phyloP scores from a whole-genome alignment of 2,888 invertebrate genomes.

The Eupeodes latifasciatus region DNA sequence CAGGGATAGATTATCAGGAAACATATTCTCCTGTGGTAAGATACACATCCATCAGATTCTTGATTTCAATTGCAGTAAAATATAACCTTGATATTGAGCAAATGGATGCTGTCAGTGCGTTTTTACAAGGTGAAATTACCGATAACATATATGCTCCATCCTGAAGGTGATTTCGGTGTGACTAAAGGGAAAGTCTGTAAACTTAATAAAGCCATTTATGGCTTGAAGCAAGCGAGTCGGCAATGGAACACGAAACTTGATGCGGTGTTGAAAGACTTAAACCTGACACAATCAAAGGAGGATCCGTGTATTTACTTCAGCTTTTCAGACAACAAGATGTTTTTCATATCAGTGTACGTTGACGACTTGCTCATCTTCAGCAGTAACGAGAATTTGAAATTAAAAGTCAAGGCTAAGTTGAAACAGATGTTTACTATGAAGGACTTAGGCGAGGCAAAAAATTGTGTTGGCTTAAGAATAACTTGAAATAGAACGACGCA shows the following conservation, averaged over 20 bases:
- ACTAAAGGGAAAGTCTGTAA: background rate
- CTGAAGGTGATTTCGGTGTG: background rate
- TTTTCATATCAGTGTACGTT: background rate
- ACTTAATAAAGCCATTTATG: conserved; percentile 9
- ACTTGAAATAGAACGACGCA: background rate
- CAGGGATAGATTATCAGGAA: conserved; percentile 66
- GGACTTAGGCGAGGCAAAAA: background rate
- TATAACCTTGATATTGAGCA: too few relatives aligned
- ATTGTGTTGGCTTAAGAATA: background rate
- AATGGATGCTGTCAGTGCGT: too few relatives aligned
- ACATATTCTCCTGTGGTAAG: conserved; percentile 68
- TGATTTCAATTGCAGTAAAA: too few relatives aligned
- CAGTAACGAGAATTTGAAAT: conserved; percentile 3
- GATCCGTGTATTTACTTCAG: background rate
- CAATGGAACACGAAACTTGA: conserved; percentile 1
- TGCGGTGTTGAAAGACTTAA: background rate
- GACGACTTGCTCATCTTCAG: background rate
- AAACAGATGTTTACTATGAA: conserved; percentile 3
- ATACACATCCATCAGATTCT: too few relatives aligned
- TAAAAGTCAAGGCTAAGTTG: conserved; percentile 22
- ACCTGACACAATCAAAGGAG: background rate
- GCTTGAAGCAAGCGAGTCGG: conserved; percentile 2
- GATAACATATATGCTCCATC: background rate
- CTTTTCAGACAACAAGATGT: background rate
- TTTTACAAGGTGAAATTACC: too few relatives aligned